phyloP scores from a whole-genome alignment of 2,888 invertebrate genomes.

The Nipponacmea schrenckii region DNA sequence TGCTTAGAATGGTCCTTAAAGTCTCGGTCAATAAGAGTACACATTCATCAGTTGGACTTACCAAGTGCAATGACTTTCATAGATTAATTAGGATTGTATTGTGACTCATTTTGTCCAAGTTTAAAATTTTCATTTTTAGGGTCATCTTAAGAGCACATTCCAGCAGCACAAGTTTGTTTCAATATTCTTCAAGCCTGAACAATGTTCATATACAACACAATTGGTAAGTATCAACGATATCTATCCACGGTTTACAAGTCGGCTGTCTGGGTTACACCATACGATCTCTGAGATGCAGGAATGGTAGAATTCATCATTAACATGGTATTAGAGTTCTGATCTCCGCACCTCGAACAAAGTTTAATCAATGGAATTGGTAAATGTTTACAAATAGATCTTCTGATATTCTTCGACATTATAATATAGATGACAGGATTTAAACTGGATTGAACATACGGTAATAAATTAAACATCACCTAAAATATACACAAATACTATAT shows the following conservation, averaged over 20 bases:
- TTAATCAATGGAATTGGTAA: constrained; percentile 11
- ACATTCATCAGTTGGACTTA: no score
- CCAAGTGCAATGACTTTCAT: no score
- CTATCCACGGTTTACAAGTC: neutral
- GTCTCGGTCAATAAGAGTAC: no score
- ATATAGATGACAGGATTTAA: constrained; percentile 56
- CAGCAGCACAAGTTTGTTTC: no score
- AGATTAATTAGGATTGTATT: no score
- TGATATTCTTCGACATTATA: constrained; percentile 53
- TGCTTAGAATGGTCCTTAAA: no score
- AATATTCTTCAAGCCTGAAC: no score
- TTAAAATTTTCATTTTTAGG: no score
- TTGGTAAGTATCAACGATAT: no score
- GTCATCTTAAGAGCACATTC: no score
- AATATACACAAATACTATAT: constrained; percentile 21
- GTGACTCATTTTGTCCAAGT: no score
- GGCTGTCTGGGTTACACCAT: neutral
- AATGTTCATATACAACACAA: no score
- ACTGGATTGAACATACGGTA: constrained; percentile 57
- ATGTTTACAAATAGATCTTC: constrained; percentile 28
- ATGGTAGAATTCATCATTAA: constrained; percentile 3
- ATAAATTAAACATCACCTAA: constrained; percentile 48
- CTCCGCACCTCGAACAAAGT: neutral
- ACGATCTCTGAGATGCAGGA: neutral
- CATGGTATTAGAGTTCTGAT: neutral